A percentile compares a stretch with the other conserved stretches of the same genome.
phyloP scores from a whole-genome alignment of 2,113 vertebrate genomes.

The Otolemur garnettii region DNA sequence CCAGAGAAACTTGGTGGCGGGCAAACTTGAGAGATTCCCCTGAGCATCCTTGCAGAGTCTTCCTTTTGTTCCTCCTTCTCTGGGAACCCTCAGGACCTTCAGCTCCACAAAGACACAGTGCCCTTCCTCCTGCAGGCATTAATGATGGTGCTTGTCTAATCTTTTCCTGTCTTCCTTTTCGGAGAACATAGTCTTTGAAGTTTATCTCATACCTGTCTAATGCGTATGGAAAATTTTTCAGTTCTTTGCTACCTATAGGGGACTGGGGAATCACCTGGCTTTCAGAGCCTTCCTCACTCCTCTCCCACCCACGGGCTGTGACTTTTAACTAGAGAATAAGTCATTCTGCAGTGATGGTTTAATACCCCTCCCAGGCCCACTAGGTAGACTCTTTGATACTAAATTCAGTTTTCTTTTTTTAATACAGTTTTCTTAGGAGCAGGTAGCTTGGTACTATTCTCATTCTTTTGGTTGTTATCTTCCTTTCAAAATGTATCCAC shows the following conservation, averaged over 20 bases:
- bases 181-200: slow-evolving; percentile 43
- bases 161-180: background rate
- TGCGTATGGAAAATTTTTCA: background rate
- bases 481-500: background rate
- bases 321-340: background rate
- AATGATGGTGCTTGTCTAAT: background rate
- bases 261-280: background rate
- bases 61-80: background rate
- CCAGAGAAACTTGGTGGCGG: background rate
- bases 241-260: background rate
- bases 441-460: background rate
- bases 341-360: background rate
- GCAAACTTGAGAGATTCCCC: background rate
- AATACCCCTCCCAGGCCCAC: background rate
- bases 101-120: background rate
- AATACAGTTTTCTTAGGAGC: background rate
- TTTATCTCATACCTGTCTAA: background rate
- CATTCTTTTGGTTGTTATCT: background rate
- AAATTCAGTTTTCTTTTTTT: background rate
- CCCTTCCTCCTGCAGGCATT: background rate
- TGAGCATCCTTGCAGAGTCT: background rate
- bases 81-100: background rate
- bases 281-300: background rate
- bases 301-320: background rate
- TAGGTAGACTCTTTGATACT: slow-evolving; percentile 35